These are phyloP conservation scores for Drosophila ohnishii DNA, from an alignment of 1,140 invertebrate species.

Conservation along the genomic window DNA sequence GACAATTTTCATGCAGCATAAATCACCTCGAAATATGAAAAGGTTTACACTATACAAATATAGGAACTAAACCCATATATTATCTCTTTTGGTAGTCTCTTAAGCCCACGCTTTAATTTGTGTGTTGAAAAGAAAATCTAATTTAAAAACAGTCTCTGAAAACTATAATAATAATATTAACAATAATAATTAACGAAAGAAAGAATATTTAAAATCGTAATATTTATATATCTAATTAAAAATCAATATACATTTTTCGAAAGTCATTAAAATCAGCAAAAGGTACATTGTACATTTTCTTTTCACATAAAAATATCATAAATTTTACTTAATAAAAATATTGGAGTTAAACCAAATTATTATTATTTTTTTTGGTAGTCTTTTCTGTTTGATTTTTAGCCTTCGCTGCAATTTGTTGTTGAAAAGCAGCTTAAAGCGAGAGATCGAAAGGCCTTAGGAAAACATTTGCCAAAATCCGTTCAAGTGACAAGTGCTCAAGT, in stretches of 20 bases:
- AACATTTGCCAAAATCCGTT: conserved; percentile 70
- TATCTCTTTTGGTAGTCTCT: conserved; percentile 14
- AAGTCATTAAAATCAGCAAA: conserved; percentile 4
- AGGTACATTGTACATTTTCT: conserved; percentile 15
- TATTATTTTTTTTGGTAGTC: conserved; percentile 23
- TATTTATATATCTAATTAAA: conserved; percentile 16
- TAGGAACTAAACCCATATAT: conserved; percentile 26
- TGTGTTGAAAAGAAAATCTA: conserved; percentile 16
- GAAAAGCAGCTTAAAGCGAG: conserved; percentile 65
- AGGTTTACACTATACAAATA: conserved; percentile 32
- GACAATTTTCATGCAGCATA: conserved; percentile 56
- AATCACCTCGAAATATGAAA: conserved; percentile 29
- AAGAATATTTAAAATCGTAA: neutral
- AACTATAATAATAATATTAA: neutral
- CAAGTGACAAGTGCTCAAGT: conserved; percentile 67
- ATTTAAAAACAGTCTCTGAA: neutral
- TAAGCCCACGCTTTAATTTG: conserved; percentile 42
- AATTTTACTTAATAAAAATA: conserved; percentile 30
- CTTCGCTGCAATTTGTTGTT: conserved; percentile 44
- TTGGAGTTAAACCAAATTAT: conserved; percentile 22
- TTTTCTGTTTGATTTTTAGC: conserved; percentile 20
- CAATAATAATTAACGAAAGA: neutral
- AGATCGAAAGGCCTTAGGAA: conserved; percentile 71
- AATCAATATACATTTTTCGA: neutral
- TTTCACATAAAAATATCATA: conserved; percentile 16